A percentile compares a stretch with the other conserved stretches of the same genome.
phyloP scores from a whole-genome alignment of 2,888 invertebrate species.

The Caenorhabditis sp. region DNA sequence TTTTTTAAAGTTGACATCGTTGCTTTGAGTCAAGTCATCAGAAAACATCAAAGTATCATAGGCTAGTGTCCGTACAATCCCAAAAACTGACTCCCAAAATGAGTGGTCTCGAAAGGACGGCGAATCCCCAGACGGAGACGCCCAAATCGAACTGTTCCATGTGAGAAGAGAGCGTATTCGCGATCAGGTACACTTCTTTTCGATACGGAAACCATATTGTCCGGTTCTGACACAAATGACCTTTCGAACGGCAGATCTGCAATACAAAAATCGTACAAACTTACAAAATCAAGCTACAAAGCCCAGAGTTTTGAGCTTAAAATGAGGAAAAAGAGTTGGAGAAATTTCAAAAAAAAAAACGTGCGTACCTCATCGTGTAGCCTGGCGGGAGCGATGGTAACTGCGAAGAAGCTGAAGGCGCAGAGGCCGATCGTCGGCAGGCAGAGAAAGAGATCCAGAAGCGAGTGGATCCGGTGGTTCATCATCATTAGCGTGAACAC shows the following conservation, averaged over 20 bases:
- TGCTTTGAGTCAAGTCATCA: too few species aligned
- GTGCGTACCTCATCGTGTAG: constrained; percentile 59
- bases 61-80: background rate
- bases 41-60: too few species aligned
- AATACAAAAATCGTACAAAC: too few species aligned
- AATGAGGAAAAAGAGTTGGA: too few species aligned
- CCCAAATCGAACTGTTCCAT: constrained; percentile 69
- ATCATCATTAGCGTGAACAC: constrained; percentile 68
- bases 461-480: constrained; percentile 60
- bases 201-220: constrained; percentile 66
- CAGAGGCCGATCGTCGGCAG: constrained; percentile 61
- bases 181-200: constrained; percentile 65
- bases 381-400: constrained; percentile 63
- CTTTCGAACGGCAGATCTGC: constrained; percentile 81
- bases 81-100: constrained; percentile 59
- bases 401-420: constrained; percentile 61
- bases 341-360: background rate
- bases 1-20: background rate
- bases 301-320: too few species aligned
- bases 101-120: constrained; percentile 63
- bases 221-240: constrained; percentile 63
- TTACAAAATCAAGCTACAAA: too few species aligned
- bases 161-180: constrained; percentile 60
- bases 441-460: constrained; percentile 59
- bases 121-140: constrained; percentile 71